phyloP scores from a whole-genome alignment of 2,797 vertebrate species.

The Platalea minor region DNA sequence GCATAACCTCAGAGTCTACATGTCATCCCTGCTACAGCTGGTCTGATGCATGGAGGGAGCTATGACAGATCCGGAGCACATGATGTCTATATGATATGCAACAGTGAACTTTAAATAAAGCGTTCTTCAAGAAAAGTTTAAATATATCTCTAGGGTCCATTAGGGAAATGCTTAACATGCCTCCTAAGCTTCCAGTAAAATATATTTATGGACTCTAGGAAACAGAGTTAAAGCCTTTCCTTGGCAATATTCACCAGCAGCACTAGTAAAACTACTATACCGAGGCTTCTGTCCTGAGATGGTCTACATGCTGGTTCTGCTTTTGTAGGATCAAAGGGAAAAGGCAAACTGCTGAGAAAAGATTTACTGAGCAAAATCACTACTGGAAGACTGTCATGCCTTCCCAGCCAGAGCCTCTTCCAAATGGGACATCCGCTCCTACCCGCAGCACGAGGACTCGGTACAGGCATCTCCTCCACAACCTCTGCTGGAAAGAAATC shows the following conservation, averaged over 20 bases:
- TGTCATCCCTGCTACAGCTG: background rate
- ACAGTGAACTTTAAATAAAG: conserved; percentile 1
- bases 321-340: background rate
- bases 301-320: background rate
- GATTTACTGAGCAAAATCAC: background rate
- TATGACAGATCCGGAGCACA: background rate
- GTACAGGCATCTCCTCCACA: background rate
- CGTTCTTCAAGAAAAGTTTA: background rate
- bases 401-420: background rate
- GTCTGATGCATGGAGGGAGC: background rate
- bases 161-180: conserved; percentile 5
- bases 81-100: background rate
- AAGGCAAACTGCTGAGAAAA: background rate
- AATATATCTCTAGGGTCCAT: background rate
- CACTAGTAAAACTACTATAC: background rate
- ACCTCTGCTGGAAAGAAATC: background rate
- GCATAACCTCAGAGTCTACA: background rate
- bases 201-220: background rate
- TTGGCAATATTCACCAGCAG: background rate
- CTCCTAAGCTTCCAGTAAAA: conserved; percentile 29
- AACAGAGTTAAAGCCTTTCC: background rate
- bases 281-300: conserved; percentile 12
- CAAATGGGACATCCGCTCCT: background rate
- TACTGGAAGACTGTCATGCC: background rate
- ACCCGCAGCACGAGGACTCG: background rate